These are phyloP conservation scores for Parazoanthus swiftii DNA, from an alignment of 92 coral and sea anemone genomes.

Conservation along the genomic window DNA sequence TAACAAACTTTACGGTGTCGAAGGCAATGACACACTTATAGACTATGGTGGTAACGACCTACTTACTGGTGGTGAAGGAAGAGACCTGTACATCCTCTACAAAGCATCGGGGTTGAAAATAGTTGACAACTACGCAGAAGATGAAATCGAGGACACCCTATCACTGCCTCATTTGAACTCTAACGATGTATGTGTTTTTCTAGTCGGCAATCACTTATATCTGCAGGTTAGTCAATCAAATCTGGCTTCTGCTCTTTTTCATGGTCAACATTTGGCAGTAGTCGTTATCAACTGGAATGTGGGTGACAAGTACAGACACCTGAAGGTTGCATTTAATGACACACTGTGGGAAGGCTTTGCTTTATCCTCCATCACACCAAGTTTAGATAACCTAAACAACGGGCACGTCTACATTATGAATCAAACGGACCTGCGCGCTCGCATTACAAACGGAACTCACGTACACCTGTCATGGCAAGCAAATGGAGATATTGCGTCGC, in stretches of 20 bases:
- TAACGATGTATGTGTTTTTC: conserved; percentile 49
- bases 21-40: conserved; percentile 48
- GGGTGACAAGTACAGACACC: conserved; percentile 41
- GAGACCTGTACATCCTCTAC: conserved; percentile 50
- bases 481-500: not conserved
- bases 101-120: conserved; percentile 47
- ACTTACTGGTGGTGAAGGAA: conserved; percentile 61
- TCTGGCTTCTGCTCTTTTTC: conserved; percentile 38
- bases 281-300: conserved; percentile 48
- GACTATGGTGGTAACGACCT: conserved; percentile 50
- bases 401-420: too few relatives aligned
- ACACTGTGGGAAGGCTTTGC: conserved; percentile 43
- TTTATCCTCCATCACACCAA: not conserved
- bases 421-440: not conserved
- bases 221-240: conserved; percentile 29
- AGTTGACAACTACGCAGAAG: conserved; percentile 65
- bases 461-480: not conserved
- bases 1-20: conserved; percentile 43
- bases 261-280: conserved; percentile 46
- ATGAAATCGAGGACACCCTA: conserved; percentile 51
- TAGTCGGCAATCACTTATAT: conserved; percentile 51
- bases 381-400: not conserved
- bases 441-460: not conserved
- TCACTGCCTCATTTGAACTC: conserved; percentile 50
- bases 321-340: conserved; percentile 42